Evolutionary conservation across 2,888 invertebrate genomes (phyloP).

Genomic region (Meliscaeva auricollis): DNA sequence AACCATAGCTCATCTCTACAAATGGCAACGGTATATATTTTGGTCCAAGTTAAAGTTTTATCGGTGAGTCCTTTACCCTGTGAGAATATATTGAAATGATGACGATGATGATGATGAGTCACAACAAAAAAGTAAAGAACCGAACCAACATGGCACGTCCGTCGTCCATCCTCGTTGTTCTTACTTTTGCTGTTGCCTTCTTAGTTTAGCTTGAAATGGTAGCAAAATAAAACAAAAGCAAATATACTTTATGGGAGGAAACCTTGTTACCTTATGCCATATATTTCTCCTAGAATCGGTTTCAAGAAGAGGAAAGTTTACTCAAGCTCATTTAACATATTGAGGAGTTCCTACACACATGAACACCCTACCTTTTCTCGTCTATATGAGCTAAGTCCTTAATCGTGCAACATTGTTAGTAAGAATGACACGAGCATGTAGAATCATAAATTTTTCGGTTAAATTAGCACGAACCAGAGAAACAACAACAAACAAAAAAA

Average conservation of each 20-base stretch:
- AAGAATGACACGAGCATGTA: conserved; percentile 48
- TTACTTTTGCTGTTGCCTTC: not conserved
- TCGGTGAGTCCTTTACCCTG: conserved; percentile 25
- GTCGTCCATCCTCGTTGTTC: not conserved
- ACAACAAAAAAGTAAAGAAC: conserved; percentile 3
- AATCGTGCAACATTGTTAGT: conserved; percentile 41
- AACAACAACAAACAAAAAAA: not conserved
- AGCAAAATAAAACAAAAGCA: conserved; percentile 38
- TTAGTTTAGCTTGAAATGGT: not conserved
- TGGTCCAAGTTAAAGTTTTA: conserved; percentile 3
- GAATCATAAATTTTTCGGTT: conserved; percentile 55
- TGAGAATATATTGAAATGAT: conserved; percentile 45
- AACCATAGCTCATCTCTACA: conserved; percentile 26
- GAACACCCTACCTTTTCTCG: not conserved
- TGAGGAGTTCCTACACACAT: conserved; percentile 31
- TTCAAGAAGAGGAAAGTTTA: not conserved
- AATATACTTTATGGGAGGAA: conserved; percentile 56
- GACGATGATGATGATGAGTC: conserved; percentile 62
- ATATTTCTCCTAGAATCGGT: conserved; percentile 43
- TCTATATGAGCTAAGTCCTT: conserved; percentile 27
- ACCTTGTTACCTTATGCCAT: conserved; percentile 57
- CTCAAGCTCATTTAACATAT: conserved; percentile 64
- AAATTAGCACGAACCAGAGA: conserved; percentile 61
- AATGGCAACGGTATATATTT: conserved; percentile 26
- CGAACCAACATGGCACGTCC: conserved; percentile 28